Percentiles rank a stretch among this genome's conserved stretches.
These are phyloP conservation scores for Pristiophorus japonicus DNA, from an alignment of 2,113 vertebrate species.

Conservation along the genomic window DNA sequence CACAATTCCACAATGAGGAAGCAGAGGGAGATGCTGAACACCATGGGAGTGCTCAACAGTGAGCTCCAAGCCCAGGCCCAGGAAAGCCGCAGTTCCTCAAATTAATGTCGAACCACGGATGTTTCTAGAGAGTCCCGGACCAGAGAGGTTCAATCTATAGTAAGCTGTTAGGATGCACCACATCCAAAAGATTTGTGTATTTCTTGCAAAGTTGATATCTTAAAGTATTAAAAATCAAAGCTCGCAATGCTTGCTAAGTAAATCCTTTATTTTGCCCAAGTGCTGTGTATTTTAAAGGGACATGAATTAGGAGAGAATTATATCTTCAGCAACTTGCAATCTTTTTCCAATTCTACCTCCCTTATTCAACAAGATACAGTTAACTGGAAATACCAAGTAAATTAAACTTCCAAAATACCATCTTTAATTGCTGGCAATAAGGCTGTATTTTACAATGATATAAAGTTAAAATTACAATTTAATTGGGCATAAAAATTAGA, in stretches of 20 bases:
- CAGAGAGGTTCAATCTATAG: no score
- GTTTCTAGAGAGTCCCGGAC: no score
- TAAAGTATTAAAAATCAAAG: background rate
- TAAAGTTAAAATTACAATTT: constrained; percentile 2
- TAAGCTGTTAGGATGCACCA: background rate
- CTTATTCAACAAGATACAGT: background rate
- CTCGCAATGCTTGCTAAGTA: background rate
- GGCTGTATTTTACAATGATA: background rate
- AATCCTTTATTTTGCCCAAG: background rate
- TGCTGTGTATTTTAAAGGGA: background rate
- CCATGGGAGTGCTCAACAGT: no score
- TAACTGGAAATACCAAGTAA: background rate
- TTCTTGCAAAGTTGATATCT: background rate
- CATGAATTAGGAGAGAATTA: background rate
- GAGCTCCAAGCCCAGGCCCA: no score
- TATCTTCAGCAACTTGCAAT: background rate
- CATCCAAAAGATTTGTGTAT: background rate
- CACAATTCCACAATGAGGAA: no score
- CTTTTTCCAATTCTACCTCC: background rate
- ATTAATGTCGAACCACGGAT: no score
- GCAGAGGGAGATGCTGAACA: no score
- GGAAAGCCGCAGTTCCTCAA: no score
- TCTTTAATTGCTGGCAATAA: background rate
- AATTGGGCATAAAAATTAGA: background rate
- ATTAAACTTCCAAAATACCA: background rate